Evolutionary conservation across 2,888 invertebrate genomes (phyloP).

Genomic region (Sthenelais limicola): DNA sequence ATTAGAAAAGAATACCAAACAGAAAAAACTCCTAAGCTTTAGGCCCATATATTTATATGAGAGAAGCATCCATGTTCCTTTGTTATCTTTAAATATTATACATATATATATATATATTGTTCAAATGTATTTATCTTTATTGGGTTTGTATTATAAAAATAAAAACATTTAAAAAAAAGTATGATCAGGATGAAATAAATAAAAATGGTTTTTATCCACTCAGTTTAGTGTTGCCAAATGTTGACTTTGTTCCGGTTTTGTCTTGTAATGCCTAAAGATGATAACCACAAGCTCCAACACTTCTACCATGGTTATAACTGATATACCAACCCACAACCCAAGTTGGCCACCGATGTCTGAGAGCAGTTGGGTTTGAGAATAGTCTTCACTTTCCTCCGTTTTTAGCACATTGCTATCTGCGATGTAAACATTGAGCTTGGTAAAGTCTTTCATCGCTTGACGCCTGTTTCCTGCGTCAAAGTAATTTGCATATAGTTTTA

Average conservation of each 20-base stretch:
- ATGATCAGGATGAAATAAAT: too few species aligned
- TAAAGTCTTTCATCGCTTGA: conserved; percentile 44
- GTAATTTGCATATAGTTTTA: conserved; percentile 39
- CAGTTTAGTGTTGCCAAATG: too few species aligned
- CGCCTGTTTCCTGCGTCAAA: conserved; percentile 42
- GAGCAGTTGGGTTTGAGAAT: conserved; percentile 42
- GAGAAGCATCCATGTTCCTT: too few species aligned
- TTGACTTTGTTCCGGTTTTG: conserved; percentile 30
- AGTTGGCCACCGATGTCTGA: conserved; percentile 46
- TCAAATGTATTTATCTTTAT: too few species aligned
- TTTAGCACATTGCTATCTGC: conserved; percentile 46
- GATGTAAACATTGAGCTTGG: conserved; percentile 44
- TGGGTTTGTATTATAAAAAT: too few species aligned
- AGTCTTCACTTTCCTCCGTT: conserved; percentile 44
- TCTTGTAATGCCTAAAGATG: conserved; percentile 21
- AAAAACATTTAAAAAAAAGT: too few species aligned
- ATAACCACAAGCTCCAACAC: conserved; percentile 41
- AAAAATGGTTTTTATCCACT: too few species aligned
- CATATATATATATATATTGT: too few species aligned
- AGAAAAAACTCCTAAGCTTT: too few species aligned
- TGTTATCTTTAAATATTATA: too few species aligned
- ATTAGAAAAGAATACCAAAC: too few species aligned
- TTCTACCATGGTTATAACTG: conserved; percentile 45
- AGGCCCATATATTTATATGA: too few species aligned
- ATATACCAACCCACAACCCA: conserved; percentile 46